These are phyloP conservation scores for Cheilosia vernalis DNA, from an alignment of 2,888 invertebrate species.

Conservation along the genomic window DNA sequence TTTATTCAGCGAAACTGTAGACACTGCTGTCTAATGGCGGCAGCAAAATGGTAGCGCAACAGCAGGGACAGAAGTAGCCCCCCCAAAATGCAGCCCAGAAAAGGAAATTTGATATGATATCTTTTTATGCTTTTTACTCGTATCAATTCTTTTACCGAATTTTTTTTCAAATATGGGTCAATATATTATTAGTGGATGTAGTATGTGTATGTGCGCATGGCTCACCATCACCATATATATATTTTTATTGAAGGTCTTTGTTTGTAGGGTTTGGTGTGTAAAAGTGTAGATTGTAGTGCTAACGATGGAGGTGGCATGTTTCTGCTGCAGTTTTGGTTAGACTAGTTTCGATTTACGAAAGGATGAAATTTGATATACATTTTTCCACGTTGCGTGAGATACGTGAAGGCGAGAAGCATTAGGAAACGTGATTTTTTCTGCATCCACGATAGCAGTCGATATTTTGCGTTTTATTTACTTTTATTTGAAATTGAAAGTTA, in stretches of 20 bases:
- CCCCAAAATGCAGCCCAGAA: conserved; percentile 52
- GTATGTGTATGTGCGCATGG: neutral
- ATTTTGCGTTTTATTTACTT: neutral
- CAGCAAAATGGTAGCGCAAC: conserved; percentile 29
- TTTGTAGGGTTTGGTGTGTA: conserved; percentile 40
- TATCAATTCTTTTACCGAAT: conserved; percentile 31
- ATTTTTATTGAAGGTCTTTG: conserved; percentile 43
- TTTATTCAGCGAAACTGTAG: conserved; percentile 20
- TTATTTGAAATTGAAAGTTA: too few species aligned
- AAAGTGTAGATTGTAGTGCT: conserved; percentile 23
- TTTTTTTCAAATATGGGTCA: conserved; percentile 65
- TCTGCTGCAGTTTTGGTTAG: conserved; percentile 57
- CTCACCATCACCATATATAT: neutral
- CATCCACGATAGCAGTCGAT: neutral
- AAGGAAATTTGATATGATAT: conserved; percentile 70
- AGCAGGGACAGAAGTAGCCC: conserved; percentile 38
- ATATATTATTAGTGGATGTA: conserved; percentile 33
- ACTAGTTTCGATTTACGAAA: conserved; percentile 58
- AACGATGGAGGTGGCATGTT: conserved; percentile 59
- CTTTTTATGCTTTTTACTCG: conserved; percentile 37
- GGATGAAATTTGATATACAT: conserved; percentile 61
- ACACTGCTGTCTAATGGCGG: conserved; percentile 42
- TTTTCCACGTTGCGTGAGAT: conserved; percentile 52
- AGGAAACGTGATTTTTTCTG: conserved; percentile 26
- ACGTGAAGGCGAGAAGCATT: conserved; percentile 50